Evolutionary conservation across 1,140 invertebrate genomes (phyloP).

Genomic region (Vollenhovia emeryi): DNA sequence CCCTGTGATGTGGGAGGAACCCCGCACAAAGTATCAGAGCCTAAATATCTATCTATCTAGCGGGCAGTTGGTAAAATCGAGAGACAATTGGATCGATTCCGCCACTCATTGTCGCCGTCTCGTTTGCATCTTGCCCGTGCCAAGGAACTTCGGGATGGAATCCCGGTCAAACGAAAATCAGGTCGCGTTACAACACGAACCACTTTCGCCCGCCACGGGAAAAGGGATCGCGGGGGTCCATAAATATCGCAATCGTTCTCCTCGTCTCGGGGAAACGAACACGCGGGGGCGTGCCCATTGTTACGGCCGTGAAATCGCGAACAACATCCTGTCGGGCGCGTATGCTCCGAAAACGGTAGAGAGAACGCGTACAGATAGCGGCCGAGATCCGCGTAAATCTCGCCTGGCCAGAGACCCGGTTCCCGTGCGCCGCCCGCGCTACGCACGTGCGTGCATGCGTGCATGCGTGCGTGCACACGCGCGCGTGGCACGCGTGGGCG

Average conservation of each 20-base stretch:
- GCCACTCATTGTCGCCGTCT: not conserved
- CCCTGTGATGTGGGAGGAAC: not conserved
- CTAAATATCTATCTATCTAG: not conserved
- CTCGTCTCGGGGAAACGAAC: constrained; percentile 52
- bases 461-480: not conserved
- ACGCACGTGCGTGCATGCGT: not conserved
- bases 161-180: constrained; percentile 21
- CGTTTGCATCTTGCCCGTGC: not conserved
- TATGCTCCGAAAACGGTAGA: not conserved
- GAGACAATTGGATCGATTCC: not conserved
- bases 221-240: constrained; percentile 12
- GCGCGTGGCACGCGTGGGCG: constrained; percentile 27
- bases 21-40: not conserved
- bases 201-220: constrained; percentile 49
- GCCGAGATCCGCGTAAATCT: constrained; percentile 38
- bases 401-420: not conserved
- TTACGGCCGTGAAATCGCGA: constrained; percentile 62
- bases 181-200: constrained; percentile 38
- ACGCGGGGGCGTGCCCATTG: constrained; percentile 23
- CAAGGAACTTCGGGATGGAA: constrained; percentile 5
- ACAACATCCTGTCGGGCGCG: not conserved
- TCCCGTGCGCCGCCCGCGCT: not conserved
- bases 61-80: not conserved
- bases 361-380: not conserved
- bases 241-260: constrained; percentile 49